A percentile compares a stretch with the other conserved stretches of the same genome.
These are phyloP conservation scores for Petrosia ficiformis DNA, from an alignment of 37 sponge, comb jelly and placozoan species.

Conservation along the genomic window DNA sequence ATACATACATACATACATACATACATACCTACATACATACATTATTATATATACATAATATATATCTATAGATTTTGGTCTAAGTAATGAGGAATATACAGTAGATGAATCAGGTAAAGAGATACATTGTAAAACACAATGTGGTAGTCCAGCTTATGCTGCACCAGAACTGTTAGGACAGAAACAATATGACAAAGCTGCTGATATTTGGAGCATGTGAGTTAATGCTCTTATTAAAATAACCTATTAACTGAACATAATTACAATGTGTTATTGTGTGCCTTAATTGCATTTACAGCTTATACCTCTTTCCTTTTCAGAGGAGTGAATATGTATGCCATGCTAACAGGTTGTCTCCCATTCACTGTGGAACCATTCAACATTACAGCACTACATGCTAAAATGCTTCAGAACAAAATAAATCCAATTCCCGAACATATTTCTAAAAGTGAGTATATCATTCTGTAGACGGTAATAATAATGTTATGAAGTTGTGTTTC, in stretches of 20 bases:
- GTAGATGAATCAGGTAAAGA: constrained; percentile 50
- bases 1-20: no score
- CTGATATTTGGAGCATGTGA: constrained; percentile 99
- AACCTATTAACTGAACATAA: background rate
- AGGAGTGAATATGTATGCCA: constrained; percentile 99
- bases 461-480: no score
- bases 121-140: constrained; percentile 80
- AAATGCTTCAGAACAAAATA: constrained; percentile 94
- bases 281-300: background rate
- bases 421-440: constrained; percentile 92
- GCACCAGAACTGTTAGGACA: constrained; percentile 97
- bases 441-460: constrained; percentile 40
- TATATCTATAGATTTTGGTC: constrained; percentile 88
- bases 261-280: background rate
- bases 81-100: constrained; percentile 68
- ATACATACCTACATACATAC: no score
- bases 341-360: constrained; percentile 96
- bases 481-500: no score
- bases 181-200: constrained; percentile 89
- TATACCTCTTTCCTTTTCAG: constrained; percentile 33
- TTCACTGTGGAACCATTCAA: constrained; percentile 94
- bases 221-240: constrained; percentile 4
- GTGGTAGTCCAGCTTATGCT: constrained; percentile 99
- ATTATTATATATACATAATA: no score
- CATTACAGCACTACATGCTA: constrained; percentile 93